A percentile compares a stretch with the other conserved stretches of the same genome.
phyloP scores from a whole-genome alignment of 1,140 invertebrate genomes.

The Anoplophora glabripennis region DNA sequence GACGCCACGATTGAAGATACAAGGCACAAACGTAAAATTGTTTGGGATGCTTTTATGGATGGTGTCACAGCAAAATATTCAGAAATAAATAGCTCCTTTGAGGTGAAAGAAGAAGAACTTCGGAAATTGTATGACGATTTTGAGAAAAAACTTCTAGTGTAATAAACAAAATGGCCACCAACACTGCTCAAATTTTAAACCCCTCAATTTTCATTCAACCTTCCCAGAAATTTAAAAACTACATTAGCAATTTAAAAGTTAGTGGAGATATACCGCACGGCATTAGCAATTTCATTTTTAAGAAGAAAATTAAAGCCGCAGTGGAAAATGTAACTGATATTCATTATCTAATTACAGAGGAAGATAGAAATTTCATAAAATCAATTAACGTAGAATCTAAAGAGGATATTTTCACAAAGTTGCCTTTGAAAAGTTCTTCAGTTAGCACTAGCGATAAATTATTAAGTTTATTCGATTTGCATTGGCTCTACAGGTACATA shows the following conservation, averaged over 20 bases:
- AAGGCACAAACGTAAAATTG: slow-evolving; percentile 15
- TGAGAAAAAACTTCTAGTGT: slow-evolving; percentile 18
- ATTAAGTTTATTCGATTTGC: slow-evolving; percentile 39
- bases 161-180: slow-evolving; percentile 17
- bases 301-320: slow-evolving; percentile 30
- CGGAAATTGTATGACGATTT: slow-evolving; percentile 19
- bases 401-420: slow-evolving; percentile 11
- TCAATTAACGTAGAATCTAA: slow-evolving; percentile 22
- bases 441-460: slow-evolving; percentile 32
- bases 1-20: slow-evolving; percentile 6
- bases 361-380: slow-evolving; percentile 36
- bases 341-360: slow-evolving; percentile 30
- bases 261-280: slow-evolving; percentile 32
- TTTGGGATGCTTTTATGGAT: slow-evolving; percentile 24
- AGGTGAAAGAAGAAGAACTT: slow-evolving; percentile 17
- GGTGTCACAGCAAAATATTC: slow-evolving; percentile 21
- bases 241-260: slow-evolving; percentile 31
- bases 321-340: slow-evolving; percentile 2
- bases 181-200: slow-evolving; percentile 27
- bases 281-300: slow-evolving; percentile 30
- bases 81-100: slow-evolving; percentile 21
- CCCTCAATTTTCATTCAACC: slow-evolving; percentile 34
- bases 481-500: slow-evolving; percentile 38
- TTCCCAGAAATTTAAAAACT: slow-evolving; percentile 31
- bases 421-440: slow-evolving; percentile 15